Evolutionary conservation across 2,113 vertebrate genomes (phyloP), one percentile per base, ranked within the genome.

Genomic region (Climacteris rufus): DNA sequence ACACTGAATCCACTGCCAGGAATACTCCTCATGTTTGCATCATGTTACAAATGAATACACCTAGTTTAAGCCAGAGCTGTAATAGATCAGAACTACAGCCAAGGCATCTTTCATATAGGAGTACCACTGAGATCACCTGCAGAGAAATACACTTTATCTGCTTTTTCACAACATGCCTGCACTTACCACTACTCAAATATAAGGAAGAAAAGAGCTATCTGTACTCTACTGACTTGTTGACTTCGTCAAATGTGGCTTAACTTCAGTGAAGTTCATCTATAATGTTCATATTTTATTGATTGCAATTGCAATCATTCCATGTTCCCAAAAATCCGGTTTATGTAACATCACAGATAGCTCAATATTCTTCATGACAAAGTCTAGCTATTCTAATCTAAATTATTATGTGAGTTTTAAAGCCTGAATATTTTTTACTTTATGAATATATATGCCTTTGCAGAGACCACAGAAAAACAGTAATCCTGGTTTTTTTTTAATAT

Each of bases 91-190:
- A 81, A 61, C 54, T 35, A 50, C 50, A 75, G 56, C 33, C 54
- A 45, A 37, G 21, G 27, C 69, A 47, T 61, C 69, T 83, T 88
- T 93, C 82, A 60, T 79, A 78, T 20, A 88, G 86, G 79, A 96
- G 20, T 45, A 95, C 93, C 90, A 91, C 95, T 86, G 96, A 89
- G 93, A 76, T 71, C 90, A 93, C 97, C 96, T 87, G 94, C 95
- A 94, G 97, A 96, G 97, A 97, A 96, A 93, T 81, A 86, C 90
- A 96, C 72, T 98, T 94, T 85, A 95, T 64, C 87, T 94, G 75
- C 89, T 88, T 89, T 93, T 92, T 96, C 96, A 75, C 97, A 97
- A 97, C 78, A 24, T 28, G 96, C 78, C 76, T 87, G 86, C 89
- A 93, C 96, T 97, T 97, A 97, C 86, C 59, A 95, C 93, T 89